Evolutionary conservation across 37 sponge, comb jelly and placozoan genomes (phyloP), one percentile per base, ranked within the genome.

Genomic region (Chondrosia reniformis): DNA sequence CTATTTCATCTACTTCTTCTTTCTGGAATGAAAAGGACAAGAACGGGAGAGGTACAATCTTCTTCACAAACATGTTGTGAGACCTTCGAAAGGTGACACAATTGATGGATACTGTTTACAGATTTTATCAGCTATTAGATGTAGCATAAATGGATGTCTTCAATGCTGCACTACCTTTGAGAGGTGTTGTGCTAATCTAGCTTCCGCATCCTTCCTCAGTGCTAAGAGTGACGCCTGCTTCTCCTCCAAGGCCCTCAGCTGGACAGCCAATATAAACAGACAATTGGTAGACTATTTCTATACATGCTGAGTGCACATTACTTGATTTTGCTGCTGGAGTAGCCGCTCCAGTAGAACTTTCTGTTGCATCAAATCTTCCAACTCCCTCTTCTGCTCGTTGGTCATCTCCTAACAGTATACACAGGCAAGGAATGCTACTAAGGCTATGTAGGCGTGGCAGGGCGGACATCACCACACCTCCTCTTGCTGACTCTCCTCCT

Each of bases 321-420:
- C 84, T 55, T 34, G 72, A 43, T 25, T 34, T 44, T 69, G 72
- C 36, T 78, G 52, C 1, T 52, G 36, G 12, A 83, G 43, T 63
- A 81, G 63, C 17, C 74, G 66, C 6, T 76, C 21, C 57, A 17
- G 28, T 30, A 76, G 49, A 28, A 59, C 49, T 15, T 24, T 61
- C 15, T 86, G 72, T 6, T 36, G 69, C 33, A 75, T 40, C 33
- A 88, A 62, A 6, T 61, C 67, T 28, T 73, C 75, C 74, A 83
- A 65, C 15, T 88, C 63, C 67, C 59, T 75, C 28, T 79, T 64
- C 42, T 83, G 83, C 40, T 83, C 80, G 34, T 78, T 45, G 22
- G 84, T 79, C 46, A 64, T 12, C 4, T 79, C 41, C 57, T 59
- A 5, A 13, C n/a, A n/a, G n/a, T n/a, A n/a, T n/a, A n/a, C n/a